A percentile compares a stretch with the other conserved stretches of the same genome.
Evolutionary conservation across 2,113 vertebrate genomes (phyloP).

Genomic region (Chlorodrepanis virens): DNA sequence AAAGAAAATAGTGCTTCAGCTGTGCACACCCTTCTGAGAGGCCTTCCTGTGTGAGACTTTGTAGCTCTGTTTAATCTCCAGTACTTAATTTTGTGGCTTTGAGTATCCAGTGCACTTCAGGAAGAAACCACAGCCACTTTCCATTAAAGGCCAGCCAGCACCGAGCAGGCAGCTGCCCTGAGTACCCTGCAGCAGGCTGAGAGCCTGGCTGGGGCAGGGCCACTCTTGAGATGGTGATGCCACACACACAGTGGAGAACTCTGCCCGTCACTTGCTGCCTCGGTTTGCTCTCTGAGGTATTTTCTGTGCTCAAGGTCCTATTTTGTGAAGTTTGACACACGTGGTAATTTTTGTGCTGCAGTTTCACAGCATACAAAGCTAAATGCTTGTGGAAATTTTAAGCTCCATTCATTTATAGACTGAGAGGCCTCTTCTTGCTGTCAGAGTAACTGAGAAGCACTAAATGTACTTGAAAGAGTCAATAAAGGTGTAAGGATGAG

Average conservation of each 20-base stretch:
- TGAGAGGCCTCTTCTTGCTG: background rate
- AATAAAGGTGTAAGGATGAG: background rate
- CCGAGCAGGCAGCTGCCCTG: too few relatives aligned
- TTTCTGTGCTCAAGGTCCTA: background rate
- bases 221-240: fast-evolving
- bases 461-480: background rate
- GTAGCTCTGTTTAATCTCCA: background rate
- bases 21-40: background rate
- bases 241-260: background rate
- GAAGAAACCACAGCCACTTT: background rate
- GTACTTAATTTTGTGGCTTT: background rate
- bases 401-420: background rate
- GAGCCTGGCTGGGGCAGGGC: background rate
- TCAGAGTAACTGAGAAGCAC: background rate
- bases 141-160: background rate
- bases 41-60: background rate
- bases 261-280: background rate
- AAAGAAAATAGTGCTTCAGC: background rate
- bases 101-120: background rate
- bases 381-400: background rate
- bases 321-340: background rate
- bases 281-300: background rate
- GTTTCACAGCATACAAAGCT: background rate
- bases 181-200: background rate
- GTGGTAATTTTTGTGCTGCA: background rate